These are phyloP conservation scores for Carposina sasakii DNA, from an alignment of 1,140 invertebrate species.

Conservation along the genomic window DNA sequence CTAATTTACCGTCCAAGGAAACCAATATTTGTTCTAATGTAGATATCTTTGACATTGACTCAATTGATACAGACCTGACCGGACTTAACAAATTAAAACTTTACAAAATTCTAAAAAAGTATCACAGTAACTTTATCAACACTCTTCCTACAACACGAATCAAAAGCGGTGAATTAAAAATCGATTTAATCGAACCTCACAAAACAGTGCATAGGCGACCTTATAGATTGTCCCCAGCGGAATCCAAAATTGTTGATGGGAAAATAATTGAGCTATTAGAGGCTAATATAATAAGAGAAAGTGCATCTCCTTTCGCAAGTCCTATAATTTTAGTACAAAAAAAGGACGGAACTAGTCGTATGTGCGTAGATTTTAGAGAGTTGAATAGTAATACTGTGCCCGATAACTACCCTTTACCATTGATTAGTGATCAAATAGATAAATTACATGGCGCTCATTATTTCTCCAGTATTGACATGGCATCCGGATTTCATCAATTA, in stretches of 20 bases:
- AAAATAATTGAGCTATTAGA: conserved; percentile 16
- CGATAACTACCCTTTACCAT: conserved; percentile 69
- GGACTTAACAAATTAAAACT: conserved; percentile 1
- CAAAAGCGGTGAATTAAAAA: conserved; percentile 9
- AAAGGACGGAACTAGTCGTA: conserved; percentile 23
- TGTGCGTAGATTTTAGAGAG: conserved; percentile 15
- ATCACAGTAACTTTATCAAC: conserved; percentile 2
- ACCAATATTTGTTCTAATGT: not conserved
- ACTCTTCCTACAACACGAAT: not conserved
- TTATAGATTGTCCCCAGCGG: conserved; percentile 18
- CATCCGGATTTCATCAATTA: conserved; percentile 64
- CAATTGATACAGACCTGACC: conserved; percentile 8
- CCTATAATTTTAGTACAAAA: conserved; percentile 27
- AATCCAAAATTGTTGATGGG: conserved; percentile 15
- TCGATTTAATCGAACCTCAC: conserved; percentile 7
- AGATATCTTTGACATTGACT: not conserved
- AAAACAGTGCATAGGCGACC: conserved; percentile 14
- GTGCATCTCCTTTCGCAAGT: conserved; percentile 22
- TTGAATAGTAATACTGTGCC: conserved; percentile 33
- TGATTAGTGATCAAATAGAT: conserved; percentile 65
- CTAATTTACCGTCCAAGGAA: no score
- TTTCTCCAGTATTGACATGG: conserved; percentile 41
- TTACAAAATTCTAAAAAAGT: conserved; percentile 3
- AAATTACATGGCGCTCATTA: conserved; percentile 17
- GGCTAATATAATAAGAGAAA: conserved; percentile 13